These are phyloP conservation scores for Phyllotreta cruciferae DNA, from an alignment of 2,888 invertebrate species.

Conservation along the genomic window DNA sequence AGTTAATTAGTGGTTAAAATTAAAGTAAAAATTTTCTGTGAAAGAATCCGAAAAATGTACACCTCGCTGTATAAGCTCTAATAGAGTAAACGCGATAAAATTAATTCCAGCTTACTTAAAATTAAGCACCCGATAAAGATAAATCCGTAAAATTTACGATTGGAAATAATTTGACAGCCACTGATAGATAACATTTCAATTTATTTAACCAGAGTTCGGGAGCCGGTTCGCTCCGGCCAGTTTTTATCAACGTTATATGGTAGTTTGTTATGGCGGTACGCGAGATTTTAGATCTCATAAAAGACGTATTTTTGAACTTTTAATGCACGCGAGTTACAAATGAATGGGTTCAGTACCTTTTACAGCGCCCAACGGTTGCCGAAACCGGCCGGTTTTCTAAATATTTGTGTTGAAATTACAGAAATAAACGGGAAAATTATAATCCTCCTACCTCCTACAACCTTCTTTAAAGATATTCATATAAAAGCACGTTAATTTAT, in stretches of 20 bases:
- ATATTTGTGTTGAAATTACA: too few species aligned
- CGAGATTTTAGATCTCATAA: not conserved
- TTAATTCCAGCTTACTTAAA: conserved; percentile 26
- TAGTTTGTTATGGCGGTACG: conserved; percentile 20
- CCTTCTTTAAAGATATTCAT: too few species aligned
- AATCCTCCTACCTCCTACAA: too few species aligned
- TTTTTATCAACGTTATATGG: conserved; percentile 23
- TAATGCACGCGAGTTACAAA: not conserved
- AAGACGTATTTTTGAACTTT: not conserved
- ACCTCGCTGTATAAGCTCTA: not conserved
- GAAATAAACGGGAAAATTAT: too few species aligned
- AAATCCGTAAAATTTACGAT: conserved; percentile 30
- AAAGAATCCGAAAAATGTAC: too few species aligned
- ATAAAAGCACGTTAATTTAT: too few species aligned
- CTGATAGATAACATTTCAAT: conserved; percentile 36
- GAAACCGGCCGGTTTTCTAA: conserved; percentile 1
- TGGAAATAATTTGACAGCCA: conserved; percentile 35
- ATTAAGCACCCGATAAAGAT: conserved; percentile 32
- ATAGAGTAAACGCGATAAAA: conserved; percentile 12
- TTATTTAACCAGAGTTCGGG: conserved; percentile 10
- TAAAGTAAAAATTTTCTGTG: too few species aligned
- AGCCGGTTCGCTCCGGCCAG: conserved; percentile 12
- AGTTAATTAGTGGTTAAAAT: too few species aligned
- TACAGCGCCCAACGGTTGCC: not conserved
- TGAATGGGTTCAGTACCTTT: not conserved